Evolutionary conservation across 2,888 invertebrate species (phyloP).

Genomic region (Hydroisotoma schaefferi): DNA sequence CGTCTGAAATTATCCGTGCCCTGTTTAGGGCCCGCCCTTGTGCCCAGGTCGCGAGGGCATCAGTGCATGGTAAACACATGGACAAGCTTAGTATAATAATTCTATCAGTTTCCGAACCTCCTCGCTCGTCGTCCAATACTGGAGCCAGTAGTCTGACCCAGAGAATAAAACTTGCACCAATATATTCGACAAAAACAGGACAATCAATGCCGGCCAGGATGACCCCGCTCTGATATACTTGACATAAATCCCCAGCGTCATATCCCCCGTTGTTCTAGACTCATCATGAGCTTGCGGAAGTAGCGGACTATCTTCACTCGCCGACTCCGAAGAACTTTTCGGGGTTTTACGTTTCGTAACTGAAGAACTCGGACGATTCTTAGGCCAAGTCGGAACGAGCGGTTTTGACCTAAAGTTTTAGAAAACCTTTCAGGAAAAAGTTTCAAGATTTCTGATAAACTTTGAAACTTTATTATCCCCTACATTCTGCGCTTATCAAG

Average conservation of each 20-base stretch:
- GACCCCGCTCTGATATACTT: slow-evolving; percentile 61
- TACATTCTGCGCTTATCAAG: too few species aligned
- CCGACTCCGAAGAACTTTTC: background rate
- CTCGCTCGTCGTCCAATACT: slow-evolving; percentile 23
- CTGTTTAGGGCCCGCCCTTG: too few species aligned
- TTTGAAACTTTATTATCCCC: background rate
- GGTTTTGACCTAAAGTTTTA: slow-evolving; percentile 1
- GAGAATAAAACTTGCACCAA: slow-evolving; percentile 28
- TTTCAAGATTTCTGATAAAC: background rate
- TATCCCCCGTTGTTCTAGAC: slow-evolving; percentile 29
- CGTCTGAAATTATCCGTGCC: too few species aligned
- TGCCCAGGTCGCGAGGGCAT: too few species aligned
- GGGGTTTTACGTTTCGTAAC: background rate
- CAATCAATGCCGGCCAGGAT: slow-evolving; percentile 60
- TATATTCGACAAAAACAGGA: slow-evolving; percentile 62
- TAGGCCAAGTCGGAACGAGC: background rate
- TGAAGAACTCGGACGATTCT: too few species aligned
- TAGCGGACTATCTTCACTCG: background rate
- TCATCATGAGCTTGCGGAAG: slow-evolving; percentile 28
- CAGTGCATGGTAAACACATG: too few species aligned
- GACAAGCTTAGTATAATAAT: background rate
- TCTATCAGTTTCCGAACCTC: too few species aligned
- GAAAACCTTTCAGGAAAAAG: background rate
- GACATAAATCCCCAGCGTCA: slow-evolving; percentile 32
- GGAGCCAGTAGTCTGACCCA: slow-evolving; percentile 32